Conservation (phyloP, 2,888 invertebrate genomes). For the Lepidocyrtinus sp. region DNA sequence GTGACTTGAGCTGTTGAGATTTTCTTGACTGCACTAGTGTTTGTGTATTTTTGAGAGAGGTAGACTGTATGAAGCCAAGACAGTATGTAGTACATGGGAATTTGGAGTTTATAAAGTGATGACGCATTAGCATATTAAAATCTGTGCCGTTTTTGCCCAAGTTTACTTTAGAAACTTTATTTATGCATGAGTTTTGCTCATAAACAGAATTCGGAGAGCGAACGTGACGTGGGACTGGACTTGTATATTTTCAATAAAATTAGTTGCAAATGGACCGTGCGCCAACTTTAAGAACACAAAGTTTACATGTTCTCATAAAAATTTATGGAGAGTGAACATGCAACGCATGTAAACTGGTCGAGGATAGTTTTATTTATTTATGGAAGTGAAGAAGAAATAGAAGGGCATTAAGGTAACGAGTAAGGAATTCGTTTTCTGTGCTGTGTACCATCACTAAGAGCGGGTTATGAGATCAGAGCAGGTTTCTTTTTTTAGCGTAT, state of each 20-base stretch:
- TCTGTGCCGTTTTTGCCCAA: background rate
- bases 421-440: background rate
- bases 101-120: background rate
- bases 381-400: constrained; percentile 25
- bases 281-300: no score
- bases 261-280: background rate
- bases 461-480: background rate
- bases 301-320: constrained; percentile 12
- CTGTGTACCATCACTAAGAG: background rate
- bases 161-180: background rate
- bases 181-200: background rate
- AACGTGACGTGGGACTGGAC: background rate
- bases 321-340: constrained; percentile 7
- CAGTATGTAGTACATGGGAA: background rate
- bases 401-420: background rate
- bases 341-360: background rate
- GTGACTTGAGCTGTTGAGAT: constrained; percentile 13
- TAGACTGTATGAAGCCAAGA: constrained; percentile 31
- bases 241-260: background rate
- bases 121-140: background rate
- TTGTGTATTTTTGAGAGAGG: background rate
- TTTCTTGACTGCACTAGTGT: background rate
- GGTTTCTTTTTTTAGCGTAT: constrained; percentile 9
- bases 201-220: background rate
- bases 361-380: background rate